A percentile compares a stretch with the other conserved stretches of the same genome.
Evolutionary conservation across 2,797 vertebrate species (phyloP).

Genomic region (Chanos chanos): DNA sequence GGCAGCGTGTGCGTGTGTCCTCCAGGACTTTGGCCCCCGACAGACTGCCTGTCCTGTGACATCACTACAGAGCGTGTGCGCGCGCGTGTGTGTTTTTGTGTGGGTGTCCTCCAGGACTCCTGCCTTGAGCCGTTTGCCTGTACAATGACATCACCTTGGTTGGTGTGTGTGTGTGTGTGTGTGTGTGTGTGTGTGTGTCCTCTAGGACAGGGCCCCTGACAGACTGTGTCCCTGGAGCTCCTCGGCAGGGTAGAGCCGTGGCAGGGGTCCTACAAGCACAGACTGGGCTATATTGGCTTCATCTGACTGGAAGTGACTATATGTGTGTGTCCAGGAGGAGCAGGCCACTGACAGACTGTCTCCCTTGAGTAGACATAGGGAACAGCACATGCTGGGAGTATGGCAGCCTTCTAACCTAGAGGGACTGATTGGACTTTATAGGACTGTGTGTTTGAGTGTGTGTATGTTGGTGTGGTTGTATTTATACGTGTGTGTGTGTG

Average conservation of each 20-base stretch:
- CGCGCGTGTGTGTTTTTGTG: slow-evolving; percentile 37
- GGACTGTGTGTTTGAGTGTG: slow-evolving; percentile 7
- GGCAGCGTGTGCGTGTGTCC: slow-evolving; percentile 51
- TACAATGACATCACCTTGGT: slow-evolving; percentile 37
- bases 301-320: slow-evolving; percentile 27
- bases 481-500: slow-evolving; percentile 33
- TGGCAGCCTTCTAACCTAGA: slow-evolving; percentile 35
- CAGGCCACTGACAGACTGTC: slow-evolving; percentile 36
- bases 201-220: slow-evolving; percentile 46
- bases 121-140: slow-evolving; percentile 53
- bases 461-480: slow-evolving; percentile 2
- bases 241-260: slow-evolving; percentile 47
- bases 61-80: slow-evolving; percentile 27
- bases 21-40: slow-evolving; percentile 49
- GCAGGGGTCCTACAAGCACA: slow-evolving; percentile 50
- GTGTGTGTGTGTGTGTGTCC: slow-evolving; percentile 10
- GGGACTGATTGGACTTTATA: slow-evolving; percentile 29
- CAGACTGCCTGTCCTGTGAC: slow-evolving; percentile 48
- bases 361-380: slow-evolving; percentile 39
- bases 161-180: slow-evolving; percentile 29
- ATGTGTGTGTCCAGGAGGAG: slow-evolving; percentile 39
- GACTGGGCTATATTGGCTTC: slow-evolving; percentile 44
- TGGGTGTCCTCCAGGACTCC: slow-evolving; percentile 57
- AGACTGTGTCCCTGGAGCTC: slow-evolving; percentile 57
- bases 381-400: slow-evolving; percentile 31